Percentiles rank a stretch among this genome's conserved stretches.
Conservation (phyloP, 2,888 invertebrate genomes). For the Magallana nippona region DNA sequence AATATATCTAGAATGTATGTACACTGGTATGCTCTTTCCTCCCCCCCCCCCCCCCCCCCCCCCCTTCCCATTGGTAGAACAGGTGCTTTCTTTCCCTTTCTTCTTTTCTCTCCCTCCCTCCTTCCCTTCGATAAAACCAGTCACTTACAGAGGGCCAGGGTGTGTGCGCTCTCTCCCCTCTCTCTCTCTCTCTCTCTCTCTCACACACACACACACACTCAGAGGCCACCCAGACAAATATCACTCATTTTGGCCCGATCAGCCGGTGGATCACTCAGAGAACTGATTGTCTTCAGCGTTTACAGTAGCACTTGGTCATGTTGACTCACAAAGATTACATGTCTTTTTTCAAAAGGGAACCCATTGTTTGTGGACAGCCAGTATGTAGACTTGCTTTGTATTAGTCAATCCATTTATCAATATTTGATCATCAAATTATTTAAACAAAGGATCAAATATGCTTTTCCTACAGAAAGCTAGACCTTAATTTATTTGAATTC, state of each 20-base stretch:
- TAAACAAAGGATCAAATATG: constrained; percentile 32
- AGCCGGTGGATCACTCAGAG: not conserved
- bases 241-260: not conserved
- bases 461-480: not conserved
- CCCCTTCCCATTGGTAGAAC: too few species aligned
- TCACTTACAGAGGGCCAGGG: too few species aligned
- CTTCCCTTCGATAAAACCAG: too few species aligned
- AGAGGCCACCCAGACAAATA: not conserved
- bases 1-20: not conserved
- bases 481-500: not conserved
- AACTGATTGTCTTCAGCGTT: constrained; percentile 6
- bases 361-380: constrained; percentile 17
- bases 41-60: too few species aligned
- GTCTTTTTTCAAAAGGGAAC: constrained; percentile 1
- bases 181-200: not conserved
- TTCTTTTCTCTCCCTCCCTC: too few species aligned
- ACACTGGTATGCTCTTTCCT: not conserved
- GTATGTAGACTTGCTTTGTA: constrained; percentile 10
- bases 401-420: constrained; percentile 32
- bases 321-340: constrained; percentile 21
- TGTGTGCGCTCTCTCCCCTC: too few species aligned
- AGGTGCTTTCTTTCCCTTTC: too few species aligned
- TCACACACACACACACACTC: not conserved
- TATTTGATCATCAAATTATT: constrained; percentile 26
- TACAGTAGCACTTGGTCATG: constrained; percentile 21